Base-by-base conservation (phyloP, 2,797 vertebrate species). In the Carduelis carduelis region DNA sequence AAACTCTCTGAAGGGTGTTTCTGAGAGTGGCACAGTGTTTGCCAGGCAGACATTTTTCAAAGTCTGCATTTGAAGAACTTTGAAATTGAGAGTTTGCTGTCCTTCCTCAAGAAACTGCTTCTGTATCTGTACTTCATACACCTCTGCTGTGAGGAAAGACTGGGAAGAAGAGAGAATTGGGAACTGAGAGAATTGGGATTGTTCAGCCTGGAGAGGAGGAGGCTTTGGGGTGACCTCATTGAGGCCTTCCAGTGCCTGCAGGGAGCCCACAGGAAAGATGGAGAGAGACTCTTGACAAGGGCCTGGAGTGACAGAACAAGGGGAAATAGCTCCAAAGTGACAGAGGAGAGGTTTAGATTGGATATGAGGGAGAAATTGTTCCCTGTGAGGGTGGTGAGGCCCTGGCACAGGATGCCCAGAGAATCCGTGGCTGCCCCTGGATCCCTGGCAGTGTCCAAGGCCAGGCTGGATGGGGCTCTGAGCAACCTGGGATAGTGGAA, bases 251-350 rank as follows among this genome's bases (percentile, higher is more conserved):
- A 50, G 52, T 18, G 17, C 32, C 32, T 65, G 52, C 14, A 57
- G 43, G 26, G 52, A 65, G 1, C 32, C 60, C 26, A 26, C 32
- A 43, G 44, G 32, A 35, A 19, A 57, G 60, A 50, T 43, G 35
- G 21, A 57, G 60, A 83, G 35, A 57, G 35, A 65, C 60, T 27
- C 26, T 35, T 2, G 30, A 3, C 60, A 56, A 41, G 30, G 50
- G 30, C 16, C 16, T 74, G 69, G 11, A 35, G 35, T 49, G 17
- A 35, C 60, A 74, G 30, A 20, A 32, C 35, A 32, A 37, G 66
- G 4, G 12, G 14, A 0, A 44, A 59, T 44, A n/a, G 59, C 11
- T n/a, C 1, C n/a, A 37, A 0, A 28, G 0, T 14, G 27, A n/a
- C n/a, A n/a, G 20, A 35, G 26, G 4, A 20, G 0, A 26, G 46